phyloP scores from a whole-genome alignment of 1,140 invertebrate species.

The Formica selysi region DNA sequence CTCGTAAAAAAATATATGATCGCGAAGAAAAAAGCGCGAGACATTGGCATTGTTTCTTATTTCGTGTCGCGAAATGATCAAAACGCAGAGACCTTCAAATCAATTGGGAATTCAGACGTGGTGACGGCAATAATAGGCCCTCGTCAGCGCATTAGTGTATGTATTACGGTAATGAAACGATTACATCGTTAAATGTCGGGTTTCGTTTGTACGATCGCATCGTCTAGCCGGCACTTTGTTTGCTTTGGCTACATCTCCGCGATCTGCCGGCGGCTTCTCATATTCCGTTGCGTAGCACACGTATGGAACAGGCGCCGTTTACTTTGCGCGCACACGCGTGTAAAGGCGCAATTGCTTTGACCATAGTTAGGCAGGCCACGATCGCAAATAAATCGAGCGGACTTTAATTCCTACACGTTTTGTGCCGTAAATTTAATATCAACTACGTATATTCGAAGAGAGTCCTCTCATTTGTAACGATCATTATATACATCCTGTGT shows the following conservation, averaged over 20 bases:
- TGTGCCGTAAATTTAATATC: not conserved
- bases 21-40: not conserved
- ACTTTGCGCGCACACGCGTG: conserved; percentile 32
- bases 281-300: conserved; percentile 41
- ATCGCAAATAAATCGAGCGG: conserved; percentile 40
- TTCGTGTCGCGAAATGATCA: not conserved
- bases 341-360: conserved; percentile 53
- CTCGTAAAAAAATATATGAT: not conserved
- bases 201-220: conserved; percentile 31
- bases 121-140: conserved; percentile 29
- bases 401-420: not conserved
- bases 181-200: conserved; percentile 70
- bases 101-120: conserved; percentile 30
- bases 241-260: conserved; percentile 72
- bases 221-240: conserved; percentile 67
- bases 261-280: conserved; percentile 61
- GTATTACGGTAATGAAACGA: conserved; percentile 69
- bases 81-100: not conserved
- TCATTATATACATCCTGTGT: not conserved
- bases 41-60: not conserved
- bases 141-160: conserved; percentile 58
- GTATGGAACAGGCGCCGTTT: conserved; percentile 58
- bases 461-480: not conserved
- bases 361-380: not conserved
- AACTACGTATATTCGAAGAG: not conserved